Base-by-base conservation (phyloP, 1,140 invertebrate genomes). In the Philopotamus ludificatus region DNA sequence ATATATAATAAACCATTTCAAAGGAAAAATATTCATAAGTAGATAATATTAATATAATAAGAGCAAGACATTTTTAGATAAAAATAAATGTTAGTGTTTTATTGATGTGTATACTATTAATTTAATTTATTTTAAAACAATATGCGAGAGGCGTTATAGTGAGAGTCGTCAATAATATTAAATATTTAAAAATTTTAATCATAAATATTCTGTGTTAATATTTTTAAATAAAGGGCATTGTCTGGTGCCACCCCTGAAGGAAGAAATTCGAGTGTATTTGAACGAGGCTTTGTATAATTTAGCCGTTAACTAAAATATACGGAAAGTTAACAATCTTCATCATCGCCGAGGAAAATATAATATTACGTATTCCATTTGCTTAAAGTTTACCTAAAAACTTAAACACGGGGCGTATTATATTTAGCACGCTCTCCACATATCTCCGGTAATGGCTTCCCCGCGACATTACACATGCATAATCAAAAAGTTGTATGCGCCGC, bases 281-380 rank as follows among this genome's bases (percentile, higher is more conserved):
- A 15, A 12, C 18, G 15, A 12, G 18, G 18, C 10, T 47, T 47
- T 47, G 44, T 47, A 47, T 47, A 47, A 47, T 47, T 9, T 15
- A 15, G 18, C 18, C 44, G 44, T 47, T 47, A 47, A 47, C 10
- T 20, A 47, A 47, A 47, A 47, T 47, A 47, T 47, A 47, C 44
- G 4, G 10, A 47, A 47, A 47, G 44, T 47, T 47, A 47, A 47
- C 44, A 47, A 47, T 47, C 44, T 47, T 47, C 44, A 20, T 47
- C 44, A 47, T 47, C 44, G 44, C 18, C 28, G 28, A 47, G 44
- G 8, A 47, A 47, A 47, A 47, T 16, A 47, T 47, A 15, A 47
- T 47, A 47, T 15, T 47, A 20, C 44, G 15, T 20, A 15, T 47
- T 47, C 44, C 44, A 20, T 47, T 47, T 47, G 18, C 18, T 15